These are phyloP conservation scores for Phasianus colchicus DNA, from an alignment of 2,113 vertebrate genomes.

Conservation along the genomic window DNA sequence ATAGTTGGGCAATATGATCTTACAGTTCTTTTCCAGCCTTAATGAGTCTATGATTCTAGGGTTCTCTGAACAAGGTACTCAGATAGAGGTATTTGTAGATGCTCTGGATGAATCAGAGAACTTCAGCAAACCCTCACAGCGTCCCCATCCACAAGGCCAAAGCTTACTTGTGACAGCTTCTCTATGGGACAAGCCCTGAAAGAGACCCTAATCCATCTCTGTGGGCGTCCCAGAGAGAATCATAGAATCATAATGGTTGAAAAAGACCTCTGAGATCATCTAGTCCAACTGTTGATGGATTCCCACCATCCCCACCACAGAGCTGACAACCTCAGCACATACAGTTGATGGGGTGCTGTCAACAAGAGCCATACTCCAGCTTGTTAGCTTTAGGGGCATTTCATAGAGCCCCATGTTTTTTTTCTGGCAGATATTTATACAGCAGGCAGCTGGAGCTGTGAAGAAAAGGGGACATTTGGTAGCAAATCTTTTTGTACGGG, in stretches of 20 bases:
- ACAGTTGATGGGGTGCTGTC: neutral
- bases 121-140: neutral
- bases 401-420: neutral
- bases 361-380: rapidly evolving
- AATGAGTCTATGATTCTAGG: no score
- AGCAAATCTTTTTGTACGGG: neutral
- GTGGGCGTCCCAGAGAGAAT: neutral
- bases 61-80: no score
- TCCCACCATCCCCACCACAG: no score
- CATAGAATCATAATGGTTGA: no score
- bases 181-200: neutral
- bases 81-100: no score
- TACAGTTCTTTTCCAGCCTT: no score
- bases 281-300: no score
- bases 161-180: neutral
- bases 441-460: neutral
- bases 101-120: neutral
- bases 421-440: neutral
- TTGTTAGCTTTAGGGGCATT: neutral
- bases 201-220: neutral
- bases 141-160: neutral
- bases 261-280: no score
- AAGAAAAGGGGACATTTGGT: neutral
- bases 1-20: no score
- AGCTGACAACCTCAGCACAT: neutral